These are phyloP conservation scores for Arbacia lixula DNA, from an alignment of 53 echinoderm and acorn worm genomes.

Conservation along the genomic window DNA sequence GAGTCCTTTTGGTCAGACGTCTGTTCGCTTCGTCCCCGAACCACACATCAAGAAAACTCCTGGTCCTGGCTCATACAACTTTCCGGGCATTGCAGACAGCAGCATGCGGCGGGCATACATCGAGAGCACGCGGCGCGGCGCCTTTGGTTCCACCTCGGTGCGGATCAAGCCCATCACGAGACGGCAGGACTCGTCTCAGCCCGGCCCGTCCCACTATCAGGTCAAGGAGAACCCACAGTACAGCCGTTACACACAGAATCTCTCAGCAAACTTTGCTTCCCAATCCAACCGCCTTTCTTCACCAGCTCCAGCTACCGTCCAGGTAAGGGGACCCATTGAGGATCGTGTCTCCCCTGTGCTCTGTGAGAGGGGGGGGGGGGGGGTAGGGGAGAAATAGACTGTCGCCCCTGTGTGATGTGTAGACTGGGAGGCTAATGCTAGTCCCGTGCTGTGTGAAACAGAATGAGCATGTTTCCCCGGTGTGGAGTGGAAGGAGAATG, in stretches of 20 bases:
- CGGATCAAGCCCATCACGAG: conserved; percentile 95
- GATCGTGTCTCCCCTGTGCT: too few species aligned
- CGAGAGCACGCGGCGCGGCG: conserved; percentile 90
- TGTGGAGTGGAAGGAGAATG: too few species aligned
- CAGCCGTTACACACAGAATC: conserved; percentile 84
- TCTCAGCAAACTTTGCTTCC: conserved; percentile 93
- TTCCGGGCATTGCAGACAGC: conserved; percentile 82
- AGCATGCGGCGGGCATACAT: conserved; percentile 92
- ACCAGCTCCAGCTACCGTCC: conserved; percentile 82
- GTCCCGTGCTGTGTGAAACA: too few species aligned
- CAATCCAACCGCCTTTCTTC: conserved; percentile 82
- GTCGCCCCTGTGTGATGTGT: too few species aligned
- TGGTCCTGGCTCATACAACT: conserved; percentile 93
- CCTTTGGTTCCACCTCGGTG: conserved; percentile 94
- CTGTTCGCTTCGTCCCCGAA: conserved; percentile 77
- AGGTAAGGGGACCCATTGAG: too few species aligned
- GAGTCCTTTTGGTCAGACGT: conserved; percentile 95
- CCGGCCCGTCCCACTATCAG: conserved; percentile 97
- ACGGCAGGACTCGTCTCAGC: conserved; percentile 76
- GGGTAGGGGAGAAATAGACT: too few species aligned
- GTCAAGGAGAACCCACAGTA: conserved; percentile 80
- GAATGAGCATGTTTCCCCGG: too few species aligned
- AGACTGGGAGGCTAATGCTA: too few species aligned
- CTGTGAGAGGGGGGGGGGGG: too few species aligned
- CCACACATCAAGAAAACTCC: conserved; percentile 96